Base-by-base conservation (phyloP, 53 echinoderm and acorn worm genomes). In the Mesocentrotus franciscanus region DNA sequence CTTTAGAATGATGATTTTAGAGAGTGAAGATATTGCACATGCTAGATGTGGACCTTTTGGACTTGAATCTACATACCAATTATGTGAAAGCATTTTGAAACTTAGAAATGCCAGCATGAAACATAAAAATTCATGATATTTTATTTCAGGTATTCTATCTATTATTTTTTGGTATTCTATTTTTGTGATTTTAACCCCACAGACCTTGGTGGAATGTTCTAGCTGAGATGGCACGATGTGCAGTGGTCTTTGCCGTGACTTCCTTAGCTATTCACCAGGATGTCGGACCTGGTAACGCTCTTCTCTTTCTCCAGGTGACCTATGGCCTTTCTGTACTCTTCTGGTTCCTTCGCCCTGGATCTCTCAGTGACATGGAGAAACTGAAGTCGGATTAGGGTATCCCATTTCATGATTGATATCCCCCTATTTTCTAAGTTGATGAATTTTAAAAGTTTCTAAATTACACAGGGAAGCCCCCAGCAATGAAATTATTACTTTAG, bases 171-270 rank as follows among this genome's bases (percentile, higher is more conserved):
- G 12, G 16, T 18, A 39, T 20, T 9, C 35, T 10, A 22, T 42
- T n/a, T n/a, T n/a, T 78, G 2, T 81, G 17, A 81, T 81, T 81
- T 81, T 10, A 8, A 42, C 20, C 42, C 39, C 55, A 6, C 10
- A 94, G 95, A 49, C 95, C 94, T 1, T 94, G 95, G 95, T 94
- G 95, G 95, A 64, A 85, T 68, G 95, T 94, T n/a, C 72, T 94
- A 42, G 95, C 95, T 17, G 95, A 94, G 95, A 94, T 94, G 95
- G 68, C 27, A 1, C 95, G 95, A 20, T 94, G 95, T 55, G 95
- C 95, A 20, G 39, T 66, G 11, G 87, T 94, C 39, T 85, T 94
- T 27, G 95, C 95, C 1, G 70, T 66, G 70, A 68, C 89, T 2
- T 85, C 95, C 8, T 55, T 94, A 27, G 95, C 95, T 16, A 36